Evolutionary conservation across 2,888 invertebrate genomes (phyloP).

Genomic region (Bruchidius siliquastri): DNA sequence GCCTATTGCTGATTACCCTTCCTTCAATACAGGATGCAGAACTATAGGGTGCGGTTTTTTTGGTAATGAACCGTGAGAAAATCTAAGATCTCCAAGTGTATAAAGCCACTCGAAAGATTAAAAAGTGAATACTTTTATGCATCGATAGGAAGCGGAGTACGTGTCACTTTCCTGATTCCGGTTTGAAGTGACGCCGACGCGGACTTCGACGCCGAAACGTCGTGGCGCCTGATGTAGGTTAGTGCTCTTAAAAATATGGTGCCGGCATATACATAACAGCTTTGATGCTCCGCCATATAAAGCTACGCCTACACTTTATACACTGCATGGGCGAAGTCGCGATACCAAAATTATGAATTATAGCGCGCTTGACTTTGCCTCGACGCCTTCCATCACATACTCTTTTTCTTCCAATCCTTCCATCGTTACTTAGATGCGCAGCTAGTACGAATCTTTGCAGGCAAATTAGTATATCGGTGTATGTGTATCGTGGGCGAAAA

Average conservation of each 20-base stretch:
- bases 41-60: background rate
- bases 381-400: no score
- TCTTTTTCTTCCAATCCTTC: no score
- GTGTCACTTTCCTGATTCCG: background rate
- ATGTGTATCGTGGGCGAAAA: no score
- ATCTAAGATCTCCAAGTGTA: background rate
- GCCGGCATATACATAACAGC: background rate
- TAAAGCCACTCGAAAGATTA: background rate
- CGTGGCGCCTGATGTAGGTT: background rate
- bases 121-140: background rate
- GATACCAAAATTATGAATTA: no score
- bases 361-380: no score
- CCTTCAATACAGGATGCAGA: no score
- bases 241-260: background rate
- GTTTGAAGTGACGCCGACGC: background rate
- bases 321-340: no score
- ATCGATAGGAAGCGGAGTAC: background rate
- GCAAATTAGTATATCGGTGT: no score
- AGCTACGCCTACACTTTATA: background rate
- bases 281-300: background rate
- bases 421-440: no score
- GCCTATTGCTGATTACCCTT: no score
- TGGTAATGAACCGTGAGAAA: background rate
- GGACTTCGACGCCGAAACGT: background rate
- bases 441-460: no score